These are phyloP conservation scores for Wiebesia pumilae DNA, from an alignment of 1,140 invertebrate genomes.

Conservation along the genomic window DNA sequence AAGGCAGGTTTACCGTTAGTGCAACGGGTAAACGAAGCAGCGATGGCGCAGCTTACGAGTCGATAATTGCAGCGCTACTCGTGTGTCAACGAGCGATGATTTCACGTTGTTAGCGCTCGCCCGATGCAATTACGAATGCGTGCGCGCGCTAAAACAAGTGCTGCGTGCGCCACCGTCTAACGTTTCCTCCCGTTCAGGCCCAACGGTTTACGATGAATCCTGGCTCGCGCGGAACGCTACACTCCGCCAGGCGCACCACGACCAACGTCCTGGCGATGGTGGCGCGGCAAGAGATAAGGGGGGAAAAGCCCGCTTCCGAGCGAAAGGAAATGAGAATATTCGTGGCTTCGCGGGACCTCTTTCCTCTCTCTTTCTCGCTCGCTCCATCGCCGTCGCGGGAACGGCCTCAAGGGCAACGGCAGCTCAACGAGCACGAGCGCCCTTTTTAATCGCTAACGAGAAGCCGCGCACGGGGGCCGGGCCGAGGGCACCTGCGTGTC, in stretches of 20 bases:
- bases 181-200: too few species aligned
- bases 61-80: constrained; percentile 4
- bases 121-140: neutral
- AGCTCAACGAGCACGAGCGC: neutral
- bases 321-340: constrained; percentile 6
- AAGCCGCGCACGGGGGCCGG: neutral
- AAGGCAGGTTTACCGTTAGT: constrained; percentile 32
- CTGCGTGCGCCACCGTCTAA: neutral
- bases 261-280: too few species aligned
- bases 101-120: constrained; percentile 2
- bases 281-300: neutral
- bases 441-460: constrained; percentile 40
- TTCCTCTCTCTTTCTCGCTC: neutral
- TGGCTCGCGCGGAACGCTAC: too few species aligned
- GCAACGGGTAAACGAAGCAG: neutral
- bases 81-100: constrained; percentile 44
- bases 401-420: constrained; percentile 24
- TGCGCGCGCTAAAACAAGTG: too few species aligned
- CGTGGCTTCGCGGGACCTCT: neutral
- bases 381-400: neutral
- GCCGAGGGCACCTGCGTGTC: constrained; percentile 14
- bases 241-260: neutral
- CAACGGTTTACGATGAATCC: too few species aligned
- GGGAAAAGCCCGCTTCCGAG: neutral
- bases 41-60: constrained; percentile 6